Percentiles rank a stretch among this genome's conserved stretches.
These are phyloP conservation scores for Lottia scabra DNA, from an alignment of 2,888 invertebrate genomes.

Conservation along the genomic window DNA sequence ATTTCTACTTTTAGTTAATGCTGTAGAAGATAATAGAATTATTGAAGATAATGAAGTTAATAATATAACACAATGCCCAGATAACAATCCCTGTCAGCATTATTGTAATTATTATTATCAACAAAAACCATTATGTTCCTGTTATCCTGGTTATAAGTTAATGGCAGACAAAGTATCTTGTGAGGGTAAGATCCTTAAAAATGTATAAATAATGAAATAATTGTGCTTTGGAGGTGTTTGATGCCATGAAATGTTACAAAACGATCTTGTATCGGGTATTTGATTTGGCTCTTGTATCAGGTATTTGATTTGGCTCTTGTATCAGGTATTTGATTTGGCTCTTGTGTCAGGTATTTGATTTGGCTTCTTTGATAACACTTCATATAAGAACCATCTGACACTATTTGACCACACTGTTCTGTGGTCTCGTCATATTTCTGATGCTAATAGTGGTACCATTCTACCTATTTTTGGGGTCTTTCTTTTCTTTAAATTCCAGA, in stretches of 20 bases:
- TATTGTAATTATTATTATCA: neutral
- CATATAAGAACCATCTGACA: no score
- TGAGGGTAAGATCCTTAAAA: neutral
- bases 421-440: no score
- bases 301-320: no score
- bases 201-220: neutral
- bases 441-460: no score
- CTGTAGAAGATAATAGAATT: neutral
- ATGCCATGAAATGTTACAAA: no score
- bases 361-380: no score
- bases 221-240: neutral
- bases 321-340: no score
- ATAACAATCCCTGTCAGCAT: neutral
- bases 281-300: no score
- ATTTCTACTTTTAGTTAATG: neutral
- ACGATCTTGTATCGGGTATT: no score
- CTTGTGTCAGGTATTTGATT: no score
- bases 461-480: no score
- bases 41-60: neutral
- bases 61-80: neutral
- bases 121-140: neutral
- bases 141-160: neutral
- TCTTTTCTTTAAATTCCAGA: conserved; percentile 20
- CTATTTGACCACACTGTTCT: no score
- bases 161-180: neutral